Evolutionary conservation across 2,797 vertebrate genomes (phyloP).

Genomic region (Danio aesculapii): DNA sequence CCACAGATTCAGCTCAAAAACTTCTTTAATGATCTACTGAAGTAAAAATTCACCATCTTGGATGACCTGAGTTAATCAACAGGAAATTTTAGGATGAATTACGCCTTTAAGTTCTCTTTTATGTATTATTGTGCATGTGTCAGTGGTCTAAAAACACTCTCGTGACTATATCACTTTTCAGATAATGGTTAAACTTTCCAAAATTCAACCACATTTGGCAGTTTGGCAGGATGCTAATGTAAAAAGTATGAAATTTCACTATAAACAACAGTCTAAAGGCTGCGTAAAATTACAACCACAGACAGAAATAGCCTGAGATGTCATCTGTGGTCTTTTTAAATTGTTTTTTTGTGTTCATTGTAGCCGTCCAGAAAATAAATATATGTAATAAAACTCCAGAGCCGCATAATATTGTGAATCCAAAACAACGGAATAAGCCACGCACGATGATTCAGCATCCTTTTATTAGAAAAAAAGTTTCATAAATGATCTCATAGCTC

Average conservation of each 20-base stretch:
- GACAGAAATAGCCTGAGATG: background rate
- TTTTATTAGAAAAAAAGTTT: constrained; percentile 59
- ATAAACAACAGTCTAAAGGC: background rate
- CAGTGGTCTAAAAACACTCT: too few relatives aligned
- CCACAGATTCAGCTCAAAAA: too few relatives aligned
- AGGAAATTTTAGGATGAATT: too few relatives aligned
- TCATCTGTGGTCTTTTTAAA: constrained; percentile 8
- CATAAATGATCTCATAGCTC: constrained; percentile 24
- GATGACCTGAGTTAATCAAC: too few relatives aligned
- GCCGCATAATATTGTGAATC: background rate
- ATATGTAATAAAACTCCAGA: background rate
- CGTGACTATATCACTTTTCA: too few relatives aligned
- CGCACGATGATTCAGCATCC: constrained; percentile 18
- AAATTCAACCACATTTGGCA: too few relatives aligned
- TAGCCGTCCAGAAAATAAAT: background rate
- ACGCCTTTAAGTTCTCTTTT: too few relatives aligned
- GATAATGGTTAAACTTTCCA: too few relatives aligned
- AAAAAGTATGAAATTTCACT: background rate
- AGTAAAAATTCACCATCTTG: too few relatives aligned
- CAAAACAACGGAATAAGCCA: constrained; percentile 5
- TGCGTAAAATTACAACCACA: constrained; percentile 13
- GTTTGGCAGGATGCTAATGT: background rate
- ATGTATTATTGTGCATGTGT: too few relatives aligned
- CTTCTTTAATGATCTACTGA: too few relatives aligned
- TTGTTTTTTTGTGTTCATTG: background rate